A percentile compares a stretch with the other conserved stretches of the same genome.
These are phyloP conservation scores for Caenorhabditis uteleia DNA, from an alignment of 2,888 invertebrate species.

Conservation along the genomic window DNA sequence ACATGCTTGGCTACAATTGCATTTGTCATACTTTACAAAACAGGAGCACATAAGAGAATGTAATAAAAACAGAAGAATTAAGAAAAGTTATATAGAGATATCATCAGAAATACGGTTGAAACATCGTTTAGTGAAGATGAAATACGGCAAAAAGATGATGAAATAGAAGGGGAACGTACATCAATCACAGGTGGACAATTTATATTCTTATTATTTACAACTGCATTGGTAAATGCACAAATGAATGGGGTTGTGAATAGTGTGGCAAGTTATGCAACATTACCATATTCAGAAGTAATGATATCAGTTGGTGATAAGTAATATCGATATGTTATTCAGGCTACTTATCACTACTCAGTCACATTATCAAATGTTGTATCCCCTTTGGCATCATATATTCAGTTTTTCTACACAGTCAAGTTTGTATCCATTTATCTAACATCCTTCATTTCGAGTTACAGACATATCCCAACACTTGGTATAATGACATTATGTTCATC, in stretches of 20 bases:
- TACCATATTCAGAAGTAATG: slow-evolving; percentile 79
- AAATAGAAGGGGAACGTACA: no score
- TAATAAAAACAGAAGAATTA: no score
- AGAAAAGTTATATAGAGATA: no score
- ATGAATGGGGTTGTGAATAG: slow-evolving; percentile 82
- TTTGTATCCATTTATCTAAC: slow-evolving; percentile 21
- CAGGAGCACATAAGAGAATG: slow-evolving; percentile 48
- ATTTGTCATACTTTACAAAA: slow-evolving; percentile 51
- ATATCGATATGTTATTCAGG: slow-evolving; percentile 28
- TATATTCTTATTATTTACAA: slow-evolving; percentile 69
- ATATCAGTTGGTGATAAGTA: background rate
- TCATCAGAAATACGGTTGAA: no score
- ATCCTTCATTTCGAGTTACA: background rate
- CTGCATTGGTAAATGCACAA: slow-evolving; percentile 76
- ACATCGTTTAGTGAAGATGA: background rate
- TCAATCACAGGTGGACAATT: slow-evolving; percentile 49
- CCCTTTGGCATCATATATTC: slow-evolving; percentile 79
- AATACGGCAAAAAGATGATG: slow-evolving; percentile 12
- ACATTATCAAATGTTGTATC: slow-evolving; percentile 82
- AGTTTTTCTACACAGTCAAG: slow-evolving; percentile 72
- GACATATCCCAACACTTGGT: slow-evolving; percentile 21
- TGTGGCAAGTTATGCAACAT: slow-evolving; percentile 82
- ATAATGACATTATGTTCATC: slow-evolving; percentile 70
- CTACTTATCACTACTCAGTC: slow-evolving; percentile 81
- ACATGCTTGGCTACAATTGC: slow-evolving; percentile 55